Evolutionary conservation across 1,140 invertebrate species (phyloP), one percentile per base, ranked within the genome.

Genomic region (Scylla paramamosain): DNA sequence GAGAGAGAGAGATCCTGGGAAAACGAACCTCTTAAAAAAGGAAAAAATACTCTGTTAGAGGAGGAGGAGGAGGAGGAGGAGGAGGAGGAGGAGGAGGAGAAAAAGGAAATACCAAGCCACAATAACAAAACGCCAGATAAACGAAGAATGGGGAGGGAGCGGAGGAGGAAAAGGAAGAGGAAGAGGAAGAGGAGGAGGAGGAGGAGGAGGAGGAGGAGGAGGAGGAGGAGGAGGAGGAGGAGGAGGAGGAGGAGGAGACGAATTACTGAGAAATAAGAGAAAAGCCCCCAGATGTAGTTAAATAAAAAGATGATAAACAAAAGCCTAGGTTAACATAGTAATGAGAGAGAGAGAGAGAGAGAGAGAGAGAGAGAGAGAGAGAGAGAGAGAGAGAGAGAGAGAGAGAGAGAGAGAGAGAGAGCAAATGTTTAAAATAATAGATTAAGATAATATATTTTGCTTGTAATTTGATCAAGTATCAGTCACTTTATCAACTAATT

Each of bases 361-460:
- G 67, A 77, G 67, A 77, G 67, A 77, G 67, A 77, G 67, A 77
- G 67, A 77, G 67, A 77, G 67, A 77, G 67, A 77, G 67, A 77
- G 67, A 77, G 67, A 77, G 67, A 77, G 67, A 77, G 67, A 77
- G 67, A 77, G 67, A 77, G 67, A 77, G 67, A 77, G 67, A 77
- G 67, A 77, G 67, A 77, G 67, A 77, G 67, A 77, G 67, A 77
- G 67, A 77, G 67, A 77, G 67, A 77, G 67, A 77, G 67, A 77
- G 67, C 67, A 77, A 77, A n/a, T n/a, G n/a, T n/a, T n/a, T n/a
- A n/a, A 77, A 77, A 77, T 77, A 77, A 84, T 84, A 6, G 25
- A 84, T 25, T 7, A 84, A 8, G 25, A 20, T 25, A 84, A 84
- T 77, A 31, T 84, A 6, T 31, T 31, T 84, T 48, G 14, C 46